Conservation (phyloP, 2,113 vertebrate species). For the Mungos mungo region DNA sequence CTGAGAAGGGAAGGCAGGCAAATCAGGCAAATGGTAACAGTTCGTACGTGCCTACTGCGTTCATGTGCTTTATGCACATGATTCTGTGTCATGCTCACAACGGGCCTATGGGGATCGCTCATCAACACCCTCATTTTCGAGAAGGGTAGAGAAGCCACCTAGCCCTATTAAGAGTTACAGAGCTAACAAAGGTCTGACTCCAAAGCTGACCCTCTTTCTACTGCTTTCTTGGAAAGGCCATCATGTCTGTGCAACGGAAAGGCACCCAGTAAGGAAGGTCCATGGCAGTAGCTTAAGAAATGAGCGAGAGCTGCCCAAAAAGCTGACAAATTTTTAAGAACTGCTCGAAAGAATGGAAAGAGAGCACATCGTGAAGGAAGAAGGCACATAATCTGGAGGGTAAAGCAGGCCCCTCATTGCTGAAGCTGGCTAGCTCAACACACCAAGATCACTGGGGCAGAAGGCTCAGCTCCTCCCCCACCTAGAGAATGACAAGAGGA, state of each 20-base stretch:
- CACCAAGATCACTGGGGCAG: not conserved
- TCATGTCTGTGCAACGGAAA: not conserved
- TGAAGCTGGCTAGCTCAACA: not conserved
- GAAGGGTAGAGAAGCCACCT: not conserved
- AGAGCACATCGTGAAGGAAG: not conserved
- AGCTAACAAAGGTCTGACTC: not conserved
- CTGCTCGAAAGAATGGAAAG: not conserved
- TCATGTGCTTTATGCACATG: not conserved
- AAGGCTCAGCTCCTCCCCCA: not conserved
- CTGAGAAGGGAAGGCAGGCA: not conserved
- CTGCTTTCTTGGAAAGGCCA: not conserved
- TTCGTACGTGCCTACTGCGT: not conserved
- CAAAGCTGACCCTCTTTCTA: not conserved
- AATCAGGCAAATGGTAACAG: rapidly evolving
- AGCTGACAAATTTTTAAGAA: not conserved
- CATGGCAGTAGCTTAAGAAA: not conserved
- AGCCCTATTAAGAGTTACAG: not conserved
- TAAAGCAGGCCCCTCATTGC: not conserved
- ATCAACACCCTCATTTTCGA: not conserved
- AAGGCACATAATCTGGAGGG: not conserved
- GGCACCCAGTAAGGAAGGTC: not conserved
- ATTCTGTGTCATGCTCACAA: not conserved
- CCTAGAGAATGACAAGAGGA: not conserved
- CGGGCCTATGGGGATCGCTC: too few relatives aligned
- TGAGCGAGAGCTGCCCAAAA: not conserved